Base-by-base conservation (phyloP, 2,797 vertebrate species). In the Pangasius larnaudii region DNA sequence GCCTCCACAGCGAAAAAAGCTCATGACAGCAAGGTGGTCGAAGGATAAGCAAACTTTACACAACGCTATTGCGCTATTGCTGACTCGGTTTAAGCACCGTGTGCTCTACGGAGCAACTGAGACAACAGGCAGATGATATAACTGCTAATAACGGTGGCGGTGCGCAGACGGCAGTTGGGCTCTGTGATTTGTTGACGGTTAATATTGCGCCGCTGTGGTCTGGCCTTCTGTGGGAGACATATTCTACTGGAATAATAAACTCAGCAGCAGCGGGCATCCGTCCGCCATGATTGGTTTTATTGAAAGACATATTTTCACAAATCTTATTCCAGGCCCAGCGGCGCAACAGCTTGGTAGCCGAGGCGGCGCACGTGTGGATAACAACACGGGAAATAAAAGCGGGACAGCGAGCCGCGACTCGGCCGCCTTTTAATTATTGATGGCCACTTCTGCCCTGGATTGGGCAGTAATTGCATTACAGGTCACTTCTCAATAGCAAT, bases 401-500 rank as follows among this genome's bases (percentile, higher is more conserved):
- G 74, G 92, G 89, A 93, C 91, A 91, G 94, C 84, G 65, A 93
- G 93, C 94, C 94, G n/a, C 90, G 92, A 94, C 93, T 95, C 94
- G 92, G 95, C 96, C 96, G 95, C 95, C 94, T 95, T 98, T 99
- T 98, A 98, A 98, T 98, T 98, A 99, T 99, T 98, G 98, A 99
- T 98, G 97, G 97, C 96, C 97, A 96, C 96, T 96, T 96, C 97
- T 94, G 93, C 94, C 93, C 92, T 95, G 96, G 97, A 98, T 98
- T 97, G 98, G 97, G 95, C 96, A 95, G 97, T 99, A 98, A 99
- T 98, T 98, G 97, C 96, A 98, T 99, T 98, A 98, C 98, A 98
- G 97, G 98, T 98, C 98, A 98, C 98, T 98, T 98, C 98, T 99
- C 98, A 99, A 98, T 99, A 98, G 97, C 97, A 98, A 98, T 99